These are phyloP conservation scores for Camelus dromedarius DNA, from an alignment of 2,113 vertebrate species.

Conservation along the genomic window DNA sequence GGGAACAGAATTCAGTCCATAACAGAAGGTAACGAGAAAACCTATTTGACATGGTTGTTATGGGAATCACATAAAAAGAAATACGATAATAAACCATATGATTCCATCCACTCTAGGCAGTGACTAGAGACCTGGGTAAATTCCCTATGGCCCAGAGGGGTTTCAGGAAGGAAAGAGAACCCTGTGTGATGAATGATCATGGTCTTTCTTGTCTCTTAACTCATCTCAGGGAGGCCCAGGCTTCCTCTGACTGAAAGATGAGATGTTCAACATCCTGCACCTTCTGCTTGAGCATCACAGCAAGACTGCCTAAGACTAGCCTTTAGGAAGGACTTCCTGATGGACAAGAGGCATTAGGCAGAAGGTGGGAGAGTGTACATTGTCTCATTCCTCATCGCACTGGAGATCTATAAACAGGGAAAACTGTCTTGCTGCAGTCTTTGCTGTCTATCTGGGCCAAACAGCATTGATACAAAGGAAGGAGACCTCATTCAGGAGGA, in stretches of 20 bases:
- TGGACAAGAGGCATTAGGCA: neutral
- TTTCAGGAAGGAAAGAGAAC: neutral
- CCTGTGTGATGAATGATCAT: neutral
- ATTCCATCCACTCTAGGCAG: neutral
- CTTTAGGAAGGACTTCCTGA: neutral
- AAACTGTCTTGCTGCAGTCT: neutral
- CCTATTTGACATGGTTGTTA: neutral
- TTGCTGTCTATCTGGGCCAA: neutral
- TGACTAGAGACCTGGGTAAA: neutral
- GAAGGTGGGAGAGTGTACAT: neutral
- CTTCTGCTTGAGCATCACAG: neutral
- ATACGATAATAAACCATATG: neutral
- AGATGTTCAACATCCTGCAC: fast-evolving
- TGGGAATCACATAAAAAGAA: neutral
- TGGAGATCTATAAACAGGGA: neutral
- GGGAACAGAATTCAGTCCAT: neutral
- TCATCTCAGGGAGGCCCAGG: neutral
- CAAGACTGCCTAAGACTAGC: neutral
- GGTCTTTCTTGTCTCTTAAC: neutral
- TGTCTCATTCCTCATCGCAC: neutral
- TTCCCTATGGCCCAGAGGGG: neutral
- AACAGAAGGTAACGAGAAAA: neutral
- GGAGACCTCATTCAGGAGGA: neutral
- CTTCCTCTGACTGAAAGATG: neutral
- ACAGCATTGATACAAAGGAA: neutral